Base-by-base conservation (phyloP, 2,113 vertebrate species). In the Garra rufa region DNA sequence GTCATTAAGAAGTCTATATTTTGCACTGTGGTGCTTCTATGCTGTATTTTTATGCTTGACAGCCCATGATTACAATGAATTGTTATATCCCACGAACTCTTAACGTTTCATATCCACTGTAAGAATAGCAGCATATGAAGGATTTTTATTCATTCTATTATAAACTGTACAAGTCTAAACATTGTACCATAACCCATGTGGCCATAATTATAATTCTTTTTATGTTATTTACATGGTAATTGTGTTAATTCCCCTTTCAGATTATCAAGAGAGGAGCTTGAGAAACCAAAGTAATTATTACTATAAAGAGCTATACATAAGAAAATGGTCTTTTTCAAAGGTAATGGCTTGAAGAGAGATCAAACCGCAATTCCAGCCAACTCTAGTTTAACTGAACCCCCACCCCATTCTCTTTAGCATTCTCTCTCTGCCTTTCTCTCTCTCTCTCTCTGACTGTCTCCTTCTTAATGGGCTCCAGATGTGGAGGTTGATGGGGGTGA, bases 401-500 rank as follows among this genome's bases (percentile, higher is more conserved):
- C 65, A 83, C 63, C 46, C 67, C 2, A n/a, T 28, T 70, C 65
- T 77, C 65, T 26, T 30, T 76, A 71, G 55, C 44, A 34, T 52
- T 55, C 59, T 75, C 67, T 76, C 85, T 91, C 90, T 90, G 84
- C 88, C 13, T 59, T n/a, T 82, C 90, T 85, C 28, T 84, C 83
- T 43, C 63, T 81, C 63, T 76, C 50, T 52, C 71, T 44, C 83
- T 63, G 82, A 88, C 89, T 85, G 86, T 90, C 85, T 88, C 89
- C 82, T 83, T 34, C 24, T 43, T 91, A 91, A 91, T 91, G 87
- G 30, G 73, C 83, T 90, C 88, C 90, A 91, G 90, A 90, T 91
- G 90, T 88, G 59, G 67, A 38, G 81, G 85, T 87, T 85, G 83
- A 88, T 83, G 87, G 88, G 88, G 85, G 86, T 84, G 86, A 88